A percentile compares a stretch with the other conserved stretches of the same genome.
Conservation (phyloP, 2,888 invertebrate genomes). For the Hipparchia semele region DNA sequence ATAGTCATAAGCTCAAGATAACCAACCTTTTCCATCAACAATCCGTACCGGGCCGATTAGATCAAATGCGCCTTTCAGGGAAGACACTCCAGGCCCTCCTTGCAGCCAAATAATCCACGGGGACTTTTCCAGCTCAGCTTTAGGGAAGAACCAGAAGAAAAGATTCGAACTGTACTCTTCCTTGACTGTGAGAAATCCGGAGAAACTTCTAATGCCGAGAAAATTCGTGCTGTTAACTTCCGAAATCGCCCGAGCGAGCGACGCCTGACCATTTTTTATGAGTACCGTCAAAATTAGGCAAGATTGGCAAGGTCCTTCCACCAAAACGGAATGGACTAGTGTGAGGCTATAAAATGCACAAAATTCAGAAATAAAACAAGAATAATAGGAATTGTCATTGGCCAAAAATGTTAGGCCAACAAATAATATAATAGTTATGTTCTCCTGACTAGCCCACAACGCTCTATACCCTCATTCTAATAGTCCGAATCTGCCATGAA, state of each 20-base stretch:
- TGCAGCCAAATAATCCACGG: slow-evolving; percentile 84
- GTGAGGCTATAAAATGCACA: not conserved
- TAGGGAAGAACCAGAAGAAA: slow-evolving; percentile 92
- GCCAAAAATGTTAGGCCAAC: no score
- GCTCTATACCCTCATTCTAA: no score
- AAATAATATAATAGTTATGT: no score
- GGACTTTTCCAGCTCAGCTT: slow-evolving; percentile 7
- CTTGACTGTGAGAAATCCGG: slow-evolving; percentile 85
- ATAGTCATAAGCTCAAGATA: no score
- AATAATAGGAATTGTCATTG: no score
- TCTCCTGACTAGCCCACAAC: no score
- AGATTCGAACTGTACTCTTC: slow-evolving; percentile 86
- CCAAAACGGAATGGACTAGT: not conserved
- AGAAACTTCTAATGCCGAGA: slow-evolving; percentile 59
- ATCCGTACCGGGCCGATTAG: slow-evolving; percentile 56
- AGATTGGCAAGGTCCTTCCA: slow-evolving; percentile 20
- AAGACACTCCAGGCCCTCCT: slow-evolving; percentile 84
- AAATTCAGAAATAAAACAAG: not conserved
- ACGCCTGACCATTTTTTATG: slow-evolving; percentile 44
- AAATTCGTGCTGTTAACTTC: slow-evolving; percentile 49
- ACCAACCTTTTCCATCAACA: slow-evolving; percentile 48
- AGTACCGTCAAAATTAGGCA: slow-evolving; percentile 42
- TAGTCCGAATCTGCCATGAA: no score
- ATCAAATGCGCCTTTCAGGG: slow-evolving; percentile 59
- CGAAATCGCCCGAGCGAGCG: slow-evolving; percentile 45